Evolutionary conservation across 2,888 invertebrate species (phyloP), one percentile per base, ranked within the genome.

Genomic region (Cephus sareptanus): DNA sequence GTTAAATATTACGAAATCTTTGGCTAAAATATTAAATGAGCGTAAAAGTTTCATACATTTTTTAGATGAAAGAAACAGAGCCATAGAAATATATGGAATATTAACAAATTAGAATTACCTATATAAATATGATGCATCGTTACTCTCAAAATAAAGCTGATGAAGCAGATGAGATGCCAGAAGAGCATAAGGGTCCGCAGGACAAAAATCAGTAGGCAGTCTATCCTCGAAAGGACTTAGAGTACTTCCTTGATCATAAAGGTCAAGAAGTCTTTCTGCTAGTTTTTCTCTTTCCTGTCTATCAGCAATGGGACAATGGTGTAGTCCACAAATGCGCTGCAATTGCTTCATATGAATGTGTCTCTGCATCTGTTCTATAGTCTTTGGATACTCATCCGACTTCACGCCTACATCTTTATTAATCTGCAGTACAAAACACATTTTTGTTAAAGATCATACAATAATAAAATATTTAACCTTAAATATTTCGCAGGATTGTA

Each of bases 321-420:
- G 95, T 71, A 93, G 92, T 1, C 97, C 96, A 79, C 96, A 94
- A 85, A 96, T 93, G 4, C 97, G 94, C 87, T 95, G 94, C 75
- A 97, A 92, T 88, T 96, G 95, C 73, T 97, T 89, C 75, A 96
- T 95, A 80, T 96, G 95, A 79, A 98, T 94, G 88, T 98, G 97
- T 77, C 95, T 94, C 87, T 96, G 96, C 94, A 98, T 95, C 91
- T 96, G 95, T 85, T 95, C 94, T 79, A 94, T 93, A 33, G 90
- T 87, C 31, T 85, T 85, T 30, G 92, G 91, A 83, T 87, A 88
- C 69, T 87, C 88, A 73, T 90, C 89, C n/a, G 86, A 83, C 33
- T 86, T 86, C 15, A 92, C 86, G 31, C 89, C 90, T 69, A 92
- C 88, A 76, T 90, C 87, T 76, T 89, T 84, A 31, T 90, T 87